Evolutionary conservation across 2,888 invertebrate genomes (phyloP), one percentile per base, ranked within the genome.

Genomic region (Melanotus villosus): DNA sequence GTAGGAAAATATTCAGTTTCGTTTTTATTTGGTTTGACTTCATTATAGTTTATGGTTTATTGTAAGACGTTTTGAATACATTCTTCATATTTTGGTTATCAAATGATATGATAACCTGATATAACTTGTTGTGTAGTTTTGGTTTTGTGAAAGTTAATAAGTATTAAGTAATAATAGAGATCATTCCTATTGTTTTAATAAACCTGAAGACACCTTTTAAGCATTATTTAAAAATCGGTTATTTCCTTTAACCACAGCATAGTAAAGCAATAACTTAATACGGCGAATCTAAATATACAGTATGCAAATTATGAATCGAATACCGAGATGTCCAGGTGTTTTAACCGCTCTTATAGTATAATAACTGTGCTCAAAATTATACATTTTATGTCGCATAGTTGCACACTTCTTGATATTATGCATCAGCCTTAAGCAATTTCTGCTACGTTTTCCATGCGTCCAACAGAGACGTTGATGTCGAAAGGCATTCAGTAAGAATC

Each of bases 351-450:
- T 66, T 65, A 63, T 38, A 30, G 41, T 23, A 16, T 65, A 65
- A 65, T 65, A 50, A 50, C 58, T 36, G 58, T 41, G 30, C 30
- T 50, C 50, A 50, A 58, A 58, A 66, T 66, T 66, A 65, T 47
- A 65, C 57, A 59, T 21, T 65, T 57, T 59, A 18, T 43, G 43
- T 64, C 41, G 56, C 65, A 65, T 65, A 41, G 45, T 50, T 60
- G 66, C 66, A 52, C 58, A 65, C 52, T 56, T 52, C 59, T 43
- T 19, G 45, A 45, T 59, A 30, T 58, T 60, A 47, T 52, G 52
- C 52, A 32, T n/a, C 7, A 34, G 32, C 52, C 32, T 4, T 0
- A 16, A 32, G 52, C 52, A 12, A 18, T 32, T 50, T 52, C 21
- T 30, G 32, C 16, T 52, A 32, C 52, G 32, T 32, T 32, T 30